These are phyloP conservation scores for Cephus nigrinus DNA, from an alignment of 2,888 invertebrate species.

Conservation along the genomic window DNA sequence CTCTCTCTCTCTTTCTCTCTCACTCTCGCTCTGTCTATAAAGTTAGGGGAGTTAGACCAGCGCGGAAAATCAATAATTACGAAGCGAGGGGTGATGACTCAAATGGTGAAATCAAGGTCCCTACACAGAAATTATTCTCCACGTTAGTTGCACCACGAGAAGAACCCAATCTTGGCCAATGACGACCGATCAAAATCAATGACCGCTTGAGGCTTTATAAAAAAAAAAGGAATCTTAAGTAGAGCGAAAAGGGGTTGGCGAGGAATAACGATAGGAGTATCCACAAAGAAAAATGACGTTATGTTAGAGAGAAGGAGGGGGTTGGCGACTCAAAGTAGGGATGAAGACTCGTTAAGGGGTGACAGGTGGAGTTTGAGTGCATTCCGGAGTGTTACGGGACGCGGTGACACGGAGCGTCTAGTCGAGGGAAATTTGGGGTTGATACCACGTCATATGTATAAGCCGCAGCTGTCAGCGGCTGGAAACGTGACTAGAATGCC, in stretches of 20 bases:
- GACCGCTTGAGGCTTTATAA: neutral
- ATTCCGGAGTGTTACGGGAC: slow-evolving; percentile 50
- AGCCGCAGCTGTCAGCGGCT: slow-evolving; percentile 65
- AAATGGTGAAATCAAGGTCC: slow-evolving; percentile 65
- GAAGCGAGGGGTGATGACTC: slow-evolving; percentile 65
- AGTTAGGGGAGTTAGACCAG: slow-evolving; percentile 64
- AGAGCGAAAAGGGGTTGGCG: neutral
- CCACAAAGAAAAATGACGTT: neutral
- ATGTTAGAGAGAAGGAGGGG: neutral
- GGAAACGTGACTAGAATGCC: slow-evolving; percentile 65
- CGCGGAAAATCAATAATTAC: slow-evolving; percentile 66
- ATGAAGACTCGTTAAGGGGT: slow-evolving; percentile 22
- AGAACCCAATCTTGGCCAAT: neutral
- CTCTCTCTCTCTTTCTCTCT: slow-evolving; percentile 38
- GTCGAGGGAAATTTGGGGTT: slow-evolving; percentile 61
- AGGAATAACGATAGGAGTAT: neutral
- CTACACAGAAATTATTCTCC: slow-evolving; percentile 52
- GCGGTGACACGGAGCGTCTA: slow-evolving; percentile 1
- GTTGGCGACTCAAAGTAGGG: slow-evolving; percentile 10
- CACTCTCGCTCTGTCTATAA: slow-evolving; percentile 44
- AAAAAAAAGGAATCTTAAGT: neutral
- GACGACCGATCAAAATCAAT: neutral
- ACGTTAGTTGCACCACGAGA: slow-evolving; percentile 14
- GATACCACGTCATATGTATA: slow-evolving; percentile 66
- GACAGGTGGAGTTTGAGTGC: slow-evolving; percentile 59